phyloP scores from a whole-genome alignment of 2,888 invertebrate species.

The Napeogenes inachia region DNA sequence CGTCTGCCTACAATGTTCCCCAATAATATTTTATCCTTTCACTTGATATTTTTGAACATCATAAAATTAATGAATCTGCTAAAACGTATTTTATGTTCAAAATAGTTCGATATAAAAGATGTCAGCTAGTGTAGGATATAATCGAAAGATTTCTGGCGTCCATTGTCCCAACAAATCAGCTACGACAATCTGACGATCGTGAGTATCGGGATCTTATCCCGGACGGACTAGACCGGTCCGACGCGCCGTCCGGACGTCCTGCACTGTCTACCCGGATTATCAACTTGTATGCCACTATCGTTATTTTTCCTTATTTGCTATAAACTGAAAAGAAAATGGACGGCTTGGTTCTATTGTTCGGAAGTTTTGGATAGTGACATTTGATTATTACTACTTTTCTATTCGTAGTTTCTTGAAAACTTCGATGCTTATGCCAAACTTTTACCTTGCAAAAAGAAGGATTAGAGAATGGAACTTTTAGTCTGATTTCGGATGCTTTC shows the following conservation, averaged over 20 bases:
- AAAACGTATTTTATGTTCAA: conserved; percentile 6
- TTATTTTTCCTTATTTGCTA: conserved; percentile 51
- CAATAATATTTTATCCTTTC: no score
- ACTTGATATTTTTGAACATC: no score
- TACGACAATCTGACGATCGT: conserved; percentile 58
- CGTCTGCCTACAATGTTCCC: no score
- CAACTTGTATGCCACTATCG: conserved; percentile 51
- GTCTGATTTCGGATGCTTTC: neutral
- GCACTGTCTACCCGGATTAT: conserved; percentile 63
- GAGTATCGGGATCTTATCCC: conserved; percentile 48
- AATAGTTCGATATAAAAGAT: conserved; percentile 48
- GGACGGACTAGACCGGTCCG: conserved; percentile 37
- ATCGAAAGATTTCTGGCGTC: conserved; percentile 47
- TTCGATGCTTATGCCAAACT: neutral
- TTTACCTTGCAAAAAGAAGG: neutral
- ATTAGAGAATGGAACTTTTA: neutral
- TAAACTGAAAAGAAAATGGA: conserved; percentile 34
- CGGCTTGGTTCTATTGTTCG: conserved; percentile 4
- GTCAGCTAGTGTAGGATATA: conserved; percentile 50
- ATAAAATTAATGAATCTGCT: no score
- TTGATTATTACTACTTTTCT: conserved; percentile 14
- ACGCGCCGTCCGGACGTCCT: conserved; percentile 51
- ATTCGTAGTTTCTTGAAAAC: conserved; percentile 1
- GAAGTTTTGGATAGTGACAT: conserved; percentile 13
- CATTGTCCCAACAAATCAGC: conserved; percentile 61